Evolutionary conservation across 2,797 vertebrate species (phyloP).

Genomic region (Spheniscus humboldti): DNA sequence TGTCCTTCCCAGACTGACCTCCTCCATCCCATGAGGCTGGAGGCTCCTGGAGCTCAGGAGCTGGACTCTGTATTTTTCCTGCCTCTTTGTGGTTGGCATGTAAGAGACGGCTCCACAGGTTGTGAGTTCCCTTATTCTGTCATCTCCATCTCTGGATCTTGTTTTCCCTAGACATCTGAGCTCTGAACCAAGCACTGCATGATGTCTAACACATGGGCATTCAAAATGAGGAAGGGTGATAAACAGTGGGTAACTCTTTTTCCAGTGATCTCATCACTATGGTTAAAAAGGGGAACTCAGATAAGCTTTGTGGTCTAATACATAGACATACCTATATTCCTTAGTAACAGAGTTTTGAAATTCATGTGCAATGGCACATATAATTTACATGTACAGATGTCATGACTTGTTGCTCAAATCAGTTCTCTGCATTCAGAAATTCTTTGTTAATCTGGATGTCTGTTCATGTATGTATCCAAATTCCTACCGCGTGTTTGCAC

Average conservation of each 20-base stretch:
- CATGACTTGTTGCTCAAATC: background rate
- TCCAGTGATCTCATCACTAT: constrained; percentile 41
- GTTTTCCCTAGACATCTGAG: background rate
- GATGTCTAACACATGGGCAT: background rate
- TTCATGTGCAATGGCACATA: background rate
- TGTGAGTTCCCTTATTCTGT: background rate
- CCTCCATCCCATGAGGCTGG: background rate
- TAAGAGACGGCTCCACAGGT: background rate
- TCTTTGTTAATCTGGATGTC: background rate
- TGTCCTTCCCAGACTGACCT: background rate
- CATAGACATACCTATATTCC: constrained; percentile 17
- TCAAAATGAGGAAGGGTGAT: constrained; percentile 4
- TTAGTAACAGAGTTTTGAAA: background rate
- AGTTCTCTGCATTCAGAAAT: constrained; percentile 1
- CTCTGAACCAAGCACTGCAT: background rate
- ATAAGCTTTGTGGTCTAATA: background rate
- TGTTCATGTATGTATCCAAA: background rate
- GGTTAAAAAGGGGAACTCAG: constrained; percentile 21
- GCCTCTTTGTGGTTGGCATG: background rate
- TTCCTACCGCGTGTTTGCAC: background rate
- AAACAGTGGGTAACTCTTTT: background rate
- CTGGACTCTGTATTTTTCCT: background rate
- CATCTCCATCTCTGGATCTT: background rate
- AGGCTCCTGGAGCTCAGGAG: background rate
- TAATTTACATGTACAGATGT: background rate